phyloP scores from a whole-genome alignment of 2,888 invertebrate genomes.

The Brachypterus glaber region DNA sequence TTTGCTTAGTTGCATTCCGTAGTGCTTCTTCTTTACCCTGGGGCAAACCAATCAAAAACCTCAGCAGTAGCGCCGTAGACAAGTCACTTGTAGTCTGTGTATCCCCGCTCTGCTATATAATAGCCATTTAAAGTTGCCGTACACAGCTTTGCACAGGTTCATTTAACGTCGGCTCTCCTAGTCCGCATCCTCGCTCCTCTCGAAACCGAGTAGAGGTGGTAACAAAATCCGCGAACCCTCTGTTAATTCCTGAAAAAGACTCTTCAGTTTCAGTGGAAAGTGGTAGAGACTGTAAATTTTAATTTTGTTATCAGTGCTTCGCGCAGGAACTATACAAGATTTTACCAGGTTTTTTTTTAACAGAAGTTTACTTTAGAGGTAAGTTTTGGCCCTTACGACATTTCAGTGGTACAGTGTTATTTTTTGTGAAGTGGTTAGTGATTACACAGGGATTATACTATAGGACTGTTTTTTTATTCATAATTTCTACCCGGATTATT shows the following conservation, averaged over 20 bases:
- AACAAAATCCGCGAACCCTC: constrained; percentile 25
- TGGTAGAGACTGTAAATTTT: too few species aligned
- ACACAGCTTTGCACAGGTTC: constrained; percentile 51
- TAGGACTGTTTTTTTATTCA: too few species aligned
- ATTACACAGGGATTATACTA: too few species aligned
- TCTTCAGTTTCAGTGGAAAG: too few species aligned
- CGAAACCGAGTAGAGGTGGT: not conserved
- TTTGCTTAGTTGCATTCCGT: constrained; percentile 34
- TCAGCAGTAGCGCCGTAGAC: constrained; percentile 48
- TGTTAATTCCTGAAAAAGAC: constrained; percentile 6
- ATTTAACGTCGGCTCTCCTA: constrained; percentile 42
- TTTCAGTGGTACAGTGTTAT: too few species aligned
- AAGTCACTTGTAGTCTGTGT: constrained; percentile 47
- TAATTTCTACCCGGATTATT: too few species aligned
- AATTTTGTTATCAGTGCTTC: too few species aligned
- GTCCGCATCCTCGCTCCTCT: not conserved
- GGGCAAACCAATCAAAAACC: constrained; percentile 37
- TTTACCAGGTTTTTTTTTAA: too few species aligned
- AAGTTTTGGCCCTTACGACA: too few species aligned
- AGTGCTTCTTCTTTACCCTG: constrained; percentile 39
- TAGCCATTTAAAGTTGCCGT: constrained; percentile 53
- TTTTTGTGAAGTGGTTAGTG: too few species aligned
- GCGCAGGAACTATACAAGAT: too few species aligned
- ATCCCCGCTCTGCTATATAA: constrained; percentile 50
- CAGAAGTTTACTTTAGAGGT: too few species aligned